Percentiles rank a stretch among this genome's conserved stretches.
Conservation (phyloP, 2,888 invertebrate genomes). For the Drosophila percnosoma region DNA sequence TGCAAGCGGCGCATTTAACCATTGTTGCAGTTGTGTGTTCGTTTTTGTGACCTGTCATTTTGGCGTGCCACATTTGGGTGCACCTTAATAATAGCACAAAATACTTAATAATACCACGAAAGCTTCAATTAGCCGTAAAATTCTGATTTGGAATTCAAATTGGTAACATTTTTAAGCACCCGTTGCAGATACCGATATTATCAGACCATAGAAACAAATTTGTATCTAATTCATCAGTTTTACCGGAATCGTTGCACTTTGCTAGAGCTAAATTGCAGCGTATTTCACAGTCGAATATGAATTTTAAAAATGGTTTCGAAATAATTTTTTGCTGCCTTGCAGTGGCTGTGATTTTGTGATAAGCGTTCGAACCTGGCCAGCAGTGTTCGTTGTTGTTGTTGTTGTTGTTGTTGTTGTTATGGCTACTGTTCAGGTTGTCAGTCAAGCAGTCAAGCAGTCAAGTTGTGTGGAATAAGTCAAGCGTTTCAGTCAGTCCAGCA, state of each 20-base stretch:
- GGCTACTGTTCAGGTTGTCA: conserved; percentile 41
- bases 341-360: conserved; percentile 51
- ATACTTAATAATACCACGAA: not conserved
- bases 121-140: no score
- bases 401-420: conserved; percentile 14
- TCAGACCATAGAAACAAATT: no score
- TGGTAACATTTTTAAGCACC: not conserved
- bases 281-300: conserved; percentile 12
- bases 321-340: conserved; percentile 15
- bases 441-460: conserved; percentile 53
- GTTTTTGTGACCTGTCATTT: not conserved
- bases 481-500: conserved; percentile 34
- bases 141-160: not conserved
- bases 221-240: not conserved
- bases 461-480: conserved; percentile 26
- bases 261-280: conserved; percentile 3
- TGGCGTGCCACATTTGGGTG: not conserved
- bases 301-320: not conserved
- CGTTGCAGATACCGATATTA: not conserved
- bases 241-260: not conserved
- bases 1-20: conserved; percentile 9
- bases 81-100: not conserved
- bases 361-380: conserved; percentile 38
- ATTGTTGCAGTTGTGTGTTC: not conserved
- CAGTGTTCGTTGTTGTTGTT: conserved; percentile 17